Base-by-base conservation (phyloP, 2,113 vertebrate genomes). In the Erythrocebus patas region DNA sequence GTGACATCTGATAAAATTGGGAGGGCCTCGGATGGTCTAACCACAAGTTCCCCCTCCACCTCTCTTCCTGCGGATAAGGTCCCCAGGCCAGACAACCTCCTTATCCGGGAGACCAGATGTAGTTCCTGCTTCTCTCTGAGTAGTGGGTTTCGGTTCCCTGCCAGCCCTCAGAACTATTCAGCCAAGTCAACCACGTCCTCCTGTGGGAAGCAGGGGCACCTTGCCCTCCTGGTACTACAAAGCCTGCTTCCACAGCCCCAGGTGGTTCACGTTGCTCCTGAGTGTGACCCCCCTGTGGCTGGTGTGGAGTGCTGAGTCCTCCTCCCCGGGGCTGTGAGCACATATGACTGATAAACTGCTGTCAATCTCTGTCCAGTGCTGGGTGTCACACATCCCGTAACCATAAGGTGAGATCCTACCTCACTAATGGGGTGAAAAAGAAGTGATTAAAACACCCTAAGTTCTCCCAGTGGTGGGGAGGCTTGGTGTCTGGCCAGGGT, bases 291-390 rank as follows among this genome's bases (percentile, higher is more conserved):
- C 93, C 25, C 0, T 0, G 25, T 1, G 23, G 32, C 95, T 16
- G 3, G 0, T 45, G 0, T 0, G 30, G 13, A 2, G 3, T 9
- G 25, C 38, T 20, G 3, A 5, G 1, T 43, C 86, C 27, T 57
- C 27, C 79, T 52, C 52, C 50, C 86, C 61, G n/a, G 45, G 72
- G 43, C n/a, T 35, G 12, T 8, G 8, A 23, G 7, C 9, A 25
- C 2, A 1, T 6, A 1, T n/a, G 70, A 38, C n/a, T 27, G 7
- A 18, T 1, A 50, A 30, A 48, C 9, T 6, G 12, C 2, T n/a
- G 35, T 25, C 95, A 20, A 5, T 22, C 32, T 38, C 89, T 79
- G 59, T 30, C 93, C 84, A 59, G 68, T 17, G 38, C 35, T 18
- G 5, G 61, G 35, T 55, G 30, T 11, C 3, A 0, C 8, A 13